Evolutionary conservation across 2,888 invertebrate species (phyloP).

Genomic region (Hemistola chrysoprasaria): DNA sequence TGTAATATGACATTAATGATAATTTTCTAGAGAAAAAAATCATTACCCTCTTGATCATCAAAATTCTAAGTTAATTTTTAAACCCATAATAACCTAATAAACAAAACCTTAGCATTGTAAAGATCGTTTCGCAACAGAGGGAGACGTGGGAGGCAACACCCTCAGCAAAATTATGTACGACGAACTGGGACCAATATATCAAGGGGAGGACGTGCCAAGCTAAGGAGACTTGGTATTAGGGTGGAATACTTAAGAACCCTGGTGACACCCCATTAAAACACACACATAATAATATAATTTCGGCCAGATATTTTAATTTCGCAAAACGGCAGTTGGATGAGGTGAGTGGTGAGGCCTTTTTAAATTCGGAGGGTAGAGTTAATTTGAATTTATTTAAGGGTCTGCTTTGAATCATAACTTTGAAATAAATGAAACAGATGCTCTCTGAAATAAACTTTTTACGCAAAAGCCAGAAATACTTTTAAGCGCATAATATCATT

Average conservation of each 20-base stretch:
- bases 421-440: slow-evolving; percentile 1
- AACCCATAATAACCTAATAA: slow-evolving; percentile 72
- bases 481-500: no score
- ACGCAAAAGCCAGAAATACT: no score
- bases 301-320: slow-evolving; percentile 78
- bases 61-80: slow-evolving; percentile 32
- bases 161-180: slow-evolving; percentile 82
- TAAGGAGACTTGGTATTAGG: slow-evolving; percentile 81
- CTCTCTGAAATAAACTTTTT: not conserved
- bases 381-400: slow-evolving; percentile 21
- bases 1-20: no score
- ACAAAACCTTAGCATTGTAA: slow-evolving; percentile 78
- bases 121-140: slow-evolving; percentile 60
- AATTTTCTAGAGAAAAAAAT: not conserved
- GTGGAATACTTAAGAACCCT: slow-evolving; percentile 81
- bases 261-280: slow-evolving; percentile 82
- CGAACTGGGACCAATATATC: slow-evolving; percentile 82
- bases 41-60: not conserved
- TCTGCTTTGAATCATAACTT: slow-evolving; percentile 11
- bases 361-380: slow-evolving; percentile 34
- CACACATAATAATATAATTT: slow-evolving; percentile 78
- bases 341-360: slow-evolving; percentile 39
- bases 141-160: slow-evolving; percentile 61
- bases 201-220: slow-evolving; percentile 81
- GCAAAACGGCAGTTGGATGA: slow-evolving; percentile 51